A percentile compares a stretch with the other conserved stretches of the same genome.
phyloP scores from a whole-genome alignment of 1,140 invertebrate genomes.

The Musca domestica region DNA sequence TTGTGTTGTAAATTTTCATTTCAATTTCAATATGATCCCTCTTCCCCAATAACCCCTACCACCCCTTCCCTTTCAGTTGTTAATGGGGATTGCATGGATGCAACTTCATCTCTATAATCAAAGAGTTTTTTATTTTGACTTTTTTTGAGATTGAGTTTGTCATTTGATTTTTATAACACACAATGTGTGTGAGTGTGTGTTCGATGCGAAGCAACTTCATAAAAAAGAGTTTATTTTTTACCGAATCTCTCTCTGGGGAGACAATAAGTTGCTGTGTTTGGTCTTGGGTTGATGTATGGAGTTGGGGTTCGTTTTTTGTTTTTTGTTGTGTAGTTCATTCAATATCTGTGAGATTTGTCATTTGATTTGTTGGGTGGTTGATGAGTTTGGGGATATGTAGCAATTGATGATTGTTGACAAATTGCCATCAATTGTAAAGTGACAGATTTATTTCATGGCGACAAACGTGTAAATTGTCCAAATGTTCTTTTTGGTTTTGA shows the following conservation, averaged over 20 bases:
- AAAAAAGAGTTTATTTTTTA: slow-evolving; percentile 23
- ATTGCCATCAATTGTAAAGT: slow-evolving; percentile 23
- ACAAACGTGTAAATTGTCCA: slow-evolving; percentile 2
- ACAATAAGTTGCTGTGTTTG: neutral
- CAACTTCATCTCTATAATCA: neutral
- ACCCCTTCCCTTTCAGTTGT: neutral
- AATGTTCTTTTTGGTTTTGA: too few relatives aligned
- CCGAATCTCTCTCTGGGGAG: slow-evolving; percentile 15
- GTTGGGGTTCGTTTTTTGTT: neutral
- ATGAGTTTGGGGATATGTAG: neutral
- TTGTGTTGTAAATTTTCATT: too few relatives aligned
- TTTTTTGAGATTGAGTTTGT: too few relatives aligned
- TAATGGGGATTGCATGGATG: neutral
- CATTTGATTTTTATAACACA: too few relatives aligned
- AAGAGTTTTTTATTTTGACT: too few relatives aligned
- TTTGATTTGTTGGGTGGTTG: neutral
- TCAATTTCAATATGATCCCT: too few relatives aligned
- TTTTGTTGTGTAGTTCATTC: neutral
- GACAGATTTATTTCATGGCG: slow-evolving; percentile 19
- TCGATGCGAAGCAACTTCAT: neutral
- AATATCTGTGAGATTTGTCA: slow-evolving; percentile 14
- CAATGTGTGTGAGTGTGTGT: too few relatives aligned
- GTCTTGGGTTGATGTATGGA: too few relatives aligned
- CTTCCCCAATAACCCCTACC: neutral
- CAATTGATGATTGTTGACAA: slow-evolving; percentile 21